Evolutionary conservation across 2,797 vertebrate species (phyloP).

Genomic region (Lacerta agilis): DNA sequence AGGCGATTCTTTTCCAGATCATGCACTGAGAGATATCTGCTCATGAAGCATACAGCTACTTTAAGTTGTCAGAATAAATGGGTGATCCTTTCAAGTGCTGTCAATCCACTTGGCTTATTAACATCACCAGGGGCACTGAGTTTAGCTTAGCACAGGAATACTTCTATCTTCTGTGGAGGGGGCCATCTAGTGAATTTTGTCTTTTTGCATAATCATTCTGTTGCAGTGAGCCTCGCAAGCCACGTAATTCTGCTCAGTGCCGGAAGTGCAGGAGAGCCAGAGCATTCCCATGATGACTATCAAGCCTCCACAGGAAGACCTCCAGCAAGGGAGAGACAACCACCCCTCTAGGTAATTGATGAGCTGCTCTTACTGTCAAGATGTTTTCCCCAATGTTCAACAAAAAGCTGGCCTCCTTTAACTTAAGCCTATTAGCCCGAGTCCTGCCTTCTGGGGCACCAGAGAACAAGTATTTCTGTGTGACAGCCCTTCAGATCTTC

Average conservation of each 20-base stretch:
- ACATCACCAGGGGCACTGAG: neutral
- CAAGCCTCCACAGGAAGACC: neutral
- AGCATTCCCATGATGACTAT: neutral
- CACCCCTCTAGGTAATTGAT: neutral
- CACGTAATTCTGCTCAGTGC: neutral
- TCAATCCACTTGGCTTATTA: constrained; percentile 4
- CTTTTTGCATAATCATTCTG: neutral
- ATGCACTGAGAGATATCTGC: neutral
- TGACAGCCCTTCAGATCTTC: too few species aligned
- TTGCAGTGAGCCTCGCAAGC: neutral
- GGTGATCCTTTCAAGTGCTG: constrained; percentile 13
- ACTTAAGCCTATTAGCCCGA: neutral
- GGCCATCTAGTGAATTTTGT: neutral
- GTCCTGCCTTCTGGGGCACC: neutral
- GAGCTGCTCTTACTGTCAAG: neutral
- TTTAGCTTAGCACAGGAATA: constrained; percentile 6
- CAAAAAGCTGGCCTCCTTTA: neutral
- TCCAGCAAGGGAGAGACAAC: neutral
- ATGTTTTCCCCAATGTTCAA: neutral
- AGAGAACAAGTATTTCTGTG: neutral
- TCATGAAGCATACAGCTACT: neutral
- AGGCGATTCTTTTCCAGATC: constrained; percentile 11
- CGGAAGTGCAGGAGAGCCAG: neutral
- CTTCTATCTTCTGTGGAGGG: too few species aligned
- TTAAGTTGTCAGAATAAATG: neutral